Evolutionary conservation across 2,888 invertebrate species (phyloP), one percentile per base, ranked within the genome.

Genomic region (Strigamia transsilvanica): DNA sequence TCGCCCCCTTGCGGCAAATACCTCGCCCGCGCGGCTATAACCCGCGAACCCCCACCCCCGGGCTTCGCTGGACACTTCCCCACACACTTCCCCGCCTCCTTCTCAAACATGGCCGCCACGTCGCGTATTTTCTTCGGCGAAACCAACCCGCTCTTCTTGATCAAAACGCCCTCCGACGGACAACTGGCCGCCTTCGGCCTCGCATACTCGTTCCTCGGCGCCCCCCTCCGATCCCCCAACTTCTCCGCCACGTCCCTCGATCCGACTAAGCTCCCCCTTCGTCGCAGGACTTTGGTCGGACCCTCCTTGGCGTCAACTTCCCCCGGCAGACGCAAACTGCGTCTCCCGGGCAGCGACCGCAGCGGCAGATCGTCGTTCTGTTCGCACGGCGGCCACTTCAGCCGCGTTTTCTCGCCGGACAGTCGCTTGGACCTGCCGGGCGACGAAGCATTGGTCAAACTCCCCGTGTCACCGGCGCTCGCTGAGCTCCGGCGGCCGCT

Each of bases 91-190:
- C 21, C 13, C 2, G 81, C 13, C 32, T 82, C 82, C 41, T 51
- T 92, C 88, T 94, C 94, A 87, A 94, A 94, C 87, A 94, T 91
- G 84, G 94, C 94, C 83, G 94, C 92, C 91, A 94, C 94, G 87
- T 94, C 94, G 85, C 92, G 92, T 85, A 94, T 94, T 82, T 86
- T 86, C 7, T 82, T 41, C 21, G 83, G 79, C n/a, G 83, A 61
- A 2, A 42, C 15, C n/a, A 38, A 7, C 42, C 38, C 42, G 38
- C n/a, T 77, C 27, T 77, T 38, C 38, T 38, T 79, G 79, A 42
- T 38, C 38, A 34, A 41, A 27, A 41, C 41, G 12, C 42, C 42
- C 41, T 41, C 79, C 2, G 13, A 38, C 2, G 41, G 79, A n/a
- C n/a, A 66, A 66, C 66, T 66, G 7, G 23, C 27, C 66, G 10